Evolutionary conservation across 2,888 invertebrate genomes (phyloP), one percentile per base, ranked within the genome.

Genomic region (Caenorhabditis uteleia): DNA sequence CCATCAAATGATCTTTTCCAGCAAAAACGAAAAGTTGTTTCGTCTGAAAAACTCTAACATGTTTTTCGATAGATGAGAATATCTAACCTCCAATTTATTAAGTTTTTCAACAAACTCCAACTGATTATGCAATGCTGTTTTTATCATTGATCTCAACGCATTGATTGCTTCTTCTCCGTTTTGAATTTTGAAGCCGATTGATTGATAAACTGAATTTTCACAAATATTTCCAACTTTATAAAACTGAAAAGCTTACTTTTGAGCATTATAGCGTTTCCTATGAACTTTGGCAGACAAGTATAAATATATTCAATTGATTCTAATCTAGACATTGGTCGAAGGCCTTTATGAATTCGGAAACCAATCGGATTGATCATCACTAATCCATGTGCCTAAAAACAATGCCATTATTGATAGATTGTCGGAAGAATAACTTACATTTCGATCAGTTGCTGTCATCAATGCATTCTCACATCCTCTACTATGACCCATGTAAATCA

Each of bases 401-500:
- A n/a, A n/a, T n/a, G n/a, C n/a, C n/a, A n/a, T n/a, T n/a, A n/a
- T n/a, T n/a, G n/a, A n/a, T n/a, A n/a, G n/a, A n/a, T n/a, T n/a
- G n/a, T n/a, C n/a, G n/a, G n/a, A n/a, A n/a, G n/a, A n/a, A n/a
- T n/a, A n/a, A n/a, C n/a, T n/a, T 14, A 38, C 38, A 20, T 26
- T 27, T 31, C 46, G 20, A 6, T 44, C 46, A 25, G 61, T 65
- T 1, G 56, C 68, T n/a, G 62, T 47, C 23, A 51, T 50, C 18
- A 71, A 51, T 1, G 73, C 73, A 51, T 73, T 73, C 33, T 73
- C 73, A 39, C 62, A 64, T 14, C 73, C 73, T 38, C 73, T 38
- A 55, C 62, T 64, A 34, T 72, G 69, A 1, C 69, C 72, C 48
- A 70, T 59, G 31, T 54, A 58, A 3, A 68, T 42, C 3, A 69